Evolutionary conservation across 2,113 vertebrate species (phyloP).

Genomic region (Dasyurus viverrinus): DNA sequence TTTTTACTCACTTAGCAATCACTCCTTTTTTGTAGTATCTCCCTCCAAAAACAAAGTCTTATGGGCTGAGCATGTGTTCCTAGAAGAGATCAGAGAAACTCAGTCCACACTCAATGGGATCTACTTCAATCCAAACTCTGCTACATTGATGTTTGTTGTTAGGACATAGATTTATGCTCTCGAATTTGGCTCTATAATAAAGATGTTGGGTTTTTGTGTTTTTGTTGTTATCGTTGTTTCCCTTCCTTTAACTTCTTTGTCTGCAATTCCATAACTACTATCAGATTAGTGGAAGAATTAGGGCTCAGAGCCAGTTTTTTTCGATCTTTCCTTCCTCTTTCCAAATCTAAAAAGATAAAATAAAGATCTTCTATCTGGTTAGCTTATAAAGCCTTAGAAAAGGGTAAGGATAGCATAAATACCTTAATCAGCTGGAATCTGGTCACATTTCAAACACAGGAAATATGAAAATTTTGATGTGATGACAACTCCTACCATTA

Average conservation of each 20-base stretch:
- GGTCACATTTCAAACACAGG: neutral
- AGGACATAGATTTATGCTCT: neutral
- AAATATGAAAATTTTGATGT: neutral
- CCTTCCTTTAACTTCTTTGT: neutral
- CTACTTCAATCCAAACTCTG: neutral
- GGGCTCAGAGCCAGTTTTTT: neutral
- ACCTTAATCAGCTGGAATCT: neutral
- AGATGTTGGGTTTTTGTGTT: neutral
- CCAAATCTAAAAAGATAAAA: neutral
- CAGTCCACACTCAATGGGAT: neutral
- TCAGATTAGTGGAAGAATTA: neutral
- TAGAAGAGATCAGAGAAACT: neutral
- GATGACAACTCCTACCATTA: neutral
- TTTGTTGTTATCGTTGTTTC: neutral
- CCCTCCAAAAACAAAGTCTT: neutral
- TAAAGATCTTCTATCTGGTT: neutral
- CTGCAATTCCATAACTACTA: neutral
- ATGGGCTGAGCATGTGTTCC: neutral
- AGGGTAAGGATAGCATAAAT: neutral
- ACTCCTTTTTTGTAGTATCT: neutral
- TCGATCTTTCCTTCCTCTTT: neutral
- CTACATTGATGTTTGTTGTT: neutral
- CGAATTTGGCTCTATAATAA: neutral
- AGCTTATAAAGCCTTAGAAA: neutral
- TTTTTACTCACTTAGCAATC: neutral